Evolutionary conservation across 2,888 invertebrate species (phyloP).

Genomic region (Drosophila antonietae): DNA sequence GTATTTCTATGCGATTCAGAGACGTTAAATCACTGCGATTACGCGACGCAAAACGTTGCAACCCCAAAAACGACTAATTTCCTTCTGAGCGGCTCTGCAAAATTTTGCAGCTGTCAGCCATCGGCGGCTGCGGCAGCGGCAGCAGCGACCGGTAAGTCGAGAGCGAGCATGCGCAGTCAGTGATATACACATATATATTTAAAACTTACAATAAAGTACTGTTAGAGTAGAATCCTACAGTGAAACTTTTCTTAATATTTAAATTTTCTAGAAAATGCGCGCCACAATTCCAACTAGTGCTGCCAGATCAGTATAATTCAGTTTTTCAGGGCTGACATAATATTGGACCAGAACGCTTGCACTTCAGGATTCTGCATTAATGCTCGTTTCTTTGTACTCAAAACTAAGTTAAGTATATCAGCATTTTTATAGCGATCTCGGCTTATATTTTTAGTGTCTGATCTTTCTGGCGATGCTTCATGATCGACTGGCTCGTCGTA

Average conservation of each 20-base stretch:
- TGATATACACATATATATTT: not conserved
- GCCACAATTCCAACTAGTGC: not conserved
- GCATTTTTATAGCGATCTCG: slow-evolving; percentile 81
- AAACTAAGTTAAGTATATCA: slow-evolving; percentile 80
- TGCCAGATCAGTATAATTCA: slow-evolving; percentile 25
- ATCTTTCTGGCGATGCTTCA: slow-evolving; percentile 54
- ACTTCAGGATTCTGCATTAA: slow-evolving; percentile 82
- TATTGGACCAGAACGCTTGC: slow-evolving; percentile 74
- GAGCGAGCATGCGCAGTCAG: slow-evolving; percentile 55
- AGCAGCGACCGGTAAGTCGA: slow-evolving; percentile 45
- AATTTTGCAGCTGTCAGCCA: slow-evolving; percentile 51
- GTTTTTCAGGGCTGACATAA: slow-evolving; percentile 76
- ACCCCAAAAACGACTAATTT: slow-evolving; percentile 66
- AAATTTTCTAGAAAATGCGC: slow-evolving; percentile 3
- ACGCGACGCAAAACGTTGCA: slow-evolving; percentile 66
- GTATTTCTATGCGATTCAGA: slow-evolving; percentile 23
- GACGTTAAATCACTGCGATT: slow-evolving; percentile 42
- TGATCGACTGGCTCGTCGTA: slow-evolving; percentile 52
- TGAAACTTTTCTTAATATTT: not conserved
- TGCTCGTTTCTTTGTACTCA: slow-evolving; percentile 80
- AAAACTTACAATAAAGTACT: not conserved
- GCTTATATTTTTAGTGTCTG: slow-evolving; percentile 40
- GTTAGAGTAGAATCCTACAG: not conserved
- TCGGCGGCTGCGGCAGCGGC: slow-evolving; percentile 7
- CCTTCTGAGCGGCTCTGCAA: slow-evolving; percentile 59